Conservation (phyloP, 2,888 invertebrate species). For the Molanna angustata region DNA sequence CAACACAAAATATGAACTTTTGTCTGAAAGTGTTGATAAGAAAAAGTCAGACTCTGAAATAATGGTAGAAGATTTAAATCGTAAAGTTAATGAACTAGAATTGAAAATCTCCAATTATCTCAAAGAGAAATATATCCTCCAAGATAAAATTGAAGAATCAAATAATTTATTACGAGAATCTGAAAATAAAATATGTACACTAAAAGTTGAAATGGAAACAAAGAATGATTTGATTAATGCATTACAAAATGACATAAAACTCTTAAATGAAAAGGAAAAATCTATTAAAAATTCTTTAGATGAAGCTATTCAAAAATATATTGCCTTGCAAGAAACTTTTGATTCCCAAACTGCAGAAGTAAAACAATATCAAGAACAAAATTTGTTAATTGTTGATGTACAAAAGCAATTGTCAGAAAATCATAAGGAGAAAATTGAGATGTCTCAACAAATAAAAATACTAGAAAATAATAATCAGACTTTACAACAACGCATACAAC, state of each 20-base stretch:
- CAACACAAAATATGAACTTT: neutral
- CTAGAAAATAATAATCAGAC: conserved; percentile 9
- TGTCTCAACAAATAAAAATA: conserved; percentile 1
- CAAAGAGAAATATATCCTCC: neutral
- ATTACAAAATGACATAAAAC: neutral
- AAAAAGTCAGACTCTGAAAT: neutral
- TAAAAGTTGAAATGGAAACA: neutral
- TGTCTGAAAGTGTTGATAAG: neutral
- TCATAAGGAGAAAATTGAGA: neutral
- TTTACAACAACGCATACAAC: neutral
- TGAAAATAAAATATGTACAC: neutral
- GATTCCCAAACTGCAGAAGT: no score
- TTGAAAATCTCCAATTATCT: neutral
- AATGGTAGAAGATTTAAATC: neutral
- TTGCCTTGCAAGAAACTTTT: no score
- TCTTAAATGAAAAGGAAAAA: no score
- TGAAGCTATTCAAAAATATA: no score
- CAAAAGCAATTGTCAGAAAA: neutral
- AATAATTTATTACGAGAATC: neutral
- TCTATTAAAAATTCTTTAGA: no score
- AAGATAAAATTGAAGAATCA: neutral
- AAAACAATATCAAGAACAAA: no score
- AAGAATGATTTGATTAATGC: neutral
- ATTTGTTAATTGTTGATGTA: neutral
- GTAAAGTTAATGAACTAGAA: neutral